A percentile compares a stretch with the other conserved stretches of the same genome.
Conservation (phyloP, 2,888 invertebrate genomes). For the Dione juno region DNA sequence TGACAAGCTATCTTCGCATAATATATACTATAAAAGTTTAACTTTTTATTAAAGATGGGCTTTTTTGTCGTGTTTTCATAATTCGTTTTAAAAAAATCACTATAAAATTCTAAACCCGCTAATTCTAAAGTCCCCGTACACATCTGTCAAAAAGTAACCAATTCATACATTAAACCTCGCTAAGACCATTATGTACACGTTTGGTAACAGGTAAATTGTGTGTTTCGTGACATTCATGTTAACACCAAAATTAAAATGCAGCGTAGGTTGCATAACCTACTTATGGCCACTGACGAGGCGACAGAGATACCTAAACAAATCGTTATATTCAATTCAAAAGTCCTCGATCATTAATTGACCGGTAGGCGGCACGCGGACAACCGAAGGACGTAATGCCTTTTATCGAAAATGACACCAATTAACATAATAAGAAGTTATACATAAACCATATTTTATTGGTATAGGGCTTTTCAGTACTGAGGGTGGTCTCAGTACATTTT, state of each 20-base stretch:
- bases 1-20: no score
- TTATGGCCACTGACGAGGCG: slow-evolving; percentile 53
- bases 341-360: slow-evolving; percentile 53
- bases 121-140: no score
- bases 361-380: slow-evolving; percentile 55
- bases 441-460: slow-evolving; percentile 24
- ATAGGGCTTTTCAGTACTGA: not conserved
- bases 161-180: slow-evolving; percentile 33
- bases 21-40: no score
- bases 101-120: no score
- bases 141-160: not conserved
- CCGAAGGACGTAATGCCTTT: slow-evolving; percentile 53
- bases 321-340: slow-evolving; percentile 52
- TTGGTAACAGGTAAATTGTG: slow-evolving; percentile 49
- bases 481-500: not conserved
- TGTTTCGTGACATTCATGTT: slow-evolving; percentile 55
- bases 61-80: no score
- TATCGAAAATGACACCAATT: slow-evolving; percentile 49
- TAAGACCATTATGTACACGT: slow-evolving; percentile 33
- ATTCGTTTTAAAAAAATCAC: no score
- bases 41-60: no score
- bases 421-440: slow-evolving; percentile 32
- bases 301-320: slow-evolving; percentile 60
- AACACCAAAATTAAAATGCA: slow-evolving; percentile 55
- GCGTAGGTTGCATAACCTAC: slow-evolving; percentile 58